A percentile compares a stretch with the other conserved stretches of the same genome.
These are phyloP conservation scores for Leontopithecus rosalia DNA, from an alignment of 2,797 vertebrate genomes.

Conservation along the genomic window DNA sequence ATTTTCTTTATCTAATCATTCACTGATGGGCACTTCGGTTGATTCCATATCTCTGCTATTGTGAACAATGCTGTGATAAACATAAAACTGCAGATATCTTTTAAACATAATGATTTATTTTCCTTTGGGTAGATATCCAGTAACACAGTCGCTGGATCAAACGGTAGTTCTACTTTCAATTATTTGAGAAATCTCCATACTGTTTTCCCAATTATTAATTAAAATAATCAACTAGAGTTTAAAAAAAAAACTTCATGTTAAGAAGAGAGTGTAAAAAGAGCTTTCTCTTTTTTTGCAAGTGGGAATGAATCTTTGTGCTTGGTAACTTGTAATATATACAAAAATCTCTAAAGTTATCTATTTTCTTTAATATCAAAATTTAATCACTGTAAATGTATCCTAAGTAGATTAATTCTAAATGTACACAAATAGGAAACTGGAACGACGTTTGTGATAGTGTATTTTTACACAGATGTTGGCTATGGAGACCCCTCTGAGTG, in stretches of 20 bases:
- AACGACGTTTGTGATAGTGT: background rate
- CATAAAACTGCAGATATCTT: background rate
- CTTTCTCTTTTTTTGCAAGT: background rate
- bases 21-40: background rate
- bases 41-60: background rate
- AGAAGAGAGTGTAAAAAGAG: background rate
- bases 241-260: background rate
- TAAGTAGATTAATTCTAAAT: conserved; percentile 6
- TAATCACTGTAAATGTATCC: background rate
- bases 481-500: background rate
- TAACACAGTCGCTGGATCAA: background rate
- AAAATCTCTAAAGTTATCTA: background rate
- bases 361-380: background rate
- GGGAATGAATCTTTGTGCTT: background rate
- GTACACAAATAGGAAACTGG: background rate
- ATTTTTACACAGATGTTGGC: background rate
- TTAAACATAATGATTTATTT: background rate
- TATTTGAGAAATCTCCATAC: background rate
- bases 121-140: background rate
- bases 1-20: background rate
- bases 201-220: background rate
- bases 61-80: background rate
- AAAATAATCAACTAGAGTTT: background rate
- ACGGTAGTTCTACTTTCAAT: background rate
- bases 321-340: background rate